Evolutionary conservation across 2,797 vertebrate species (phyloP), one percentile per base, ranked within the genome.

Genomic region (Gadopsis marmoratus): DNA sequence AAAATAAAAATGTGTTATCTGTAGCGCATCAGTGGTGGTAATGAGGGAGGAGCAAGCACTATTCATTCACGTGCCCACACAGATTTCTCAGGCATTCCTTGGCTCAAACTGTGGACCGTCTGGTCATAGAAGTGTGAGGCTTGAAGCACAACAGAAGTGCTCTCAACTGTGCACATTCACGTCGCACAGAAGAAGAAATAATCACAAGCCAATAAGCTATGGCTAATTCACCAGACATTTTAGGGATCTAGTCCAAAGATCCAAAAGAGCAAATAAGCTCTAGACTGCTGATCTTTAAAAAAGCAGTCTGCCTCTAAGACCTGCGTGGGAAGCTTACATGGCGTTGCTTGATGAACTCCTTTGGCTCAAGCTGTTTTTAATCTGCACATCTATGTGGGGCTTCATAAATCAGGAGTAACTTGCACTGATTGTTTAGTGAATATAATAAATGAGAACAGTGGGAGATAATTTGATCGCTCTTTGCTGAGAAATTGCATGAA

Each of bases 341-440:
- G 39, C 43, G 31, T 23, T 0, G 9, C 43, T 59, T 63, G 48
- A 81, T 31, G 43, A 29, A 8, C 2, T 76, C 67, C 11, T 19
- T 56, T 54, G 39, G 31, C 16, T 39, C 29, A 47, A 14, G 33
- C 33, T 71, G 35, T 56, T 17, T 53, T 50, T 55, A 51, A 54
- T 60, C 39, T 60, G 7, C 5, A 3, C 51, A 67, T 41, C 59
- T 47, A 56, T 21, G 7, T 3, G 1, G 17, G 43, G 31, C 12
- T 69, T 75, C 73, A n/a, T 23, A 48, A 58, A 10, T 54, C 63
- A 45, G n/a, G 12, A 72, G 6, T 66, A 59, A 53, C 31, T 43
- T 71, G 55, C 7, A 21, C 1, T 45, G 65, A 66, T 66, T 64
- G 62, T 26, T n/a, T 23, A 7, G 21, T 47, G 41, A 37, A 43